Evolutionary conservation across 1,140 invertebrate genomes (phyloP).

Genomic region (Notospermus geniculatus): DNA sequence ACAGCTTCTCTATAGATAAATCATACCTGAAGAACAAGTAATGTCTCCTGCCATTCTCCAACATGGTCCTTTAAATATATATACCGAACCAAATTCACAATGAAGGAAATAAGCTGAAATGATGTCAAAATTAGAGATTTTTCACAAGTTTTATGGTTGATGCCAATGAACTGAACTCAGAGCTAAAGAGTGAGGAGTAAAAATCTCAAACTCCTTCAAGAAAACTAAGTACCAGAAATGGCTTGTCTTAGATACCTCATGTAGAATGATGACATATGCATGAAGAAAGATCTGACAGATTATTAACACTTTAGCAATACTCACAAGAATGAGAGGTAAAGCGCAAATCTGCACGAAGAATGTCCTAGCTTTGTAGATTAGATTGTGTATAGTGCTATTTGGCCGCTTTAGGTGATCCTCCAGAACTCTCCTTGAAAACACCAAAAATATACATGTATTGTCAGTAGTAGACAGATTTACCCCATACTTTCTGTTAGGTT

Average conservation of each 20-base stretch:
- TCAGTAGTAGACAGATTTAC: no score
- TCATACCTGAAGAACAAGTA: constrained; percentile 69
- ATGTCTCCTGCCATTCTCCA: constrained; percentile 72
- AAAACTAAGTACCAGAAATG: no score
- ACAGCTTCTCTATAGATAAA: no score
- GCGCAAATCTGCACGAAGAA: constrained; percentile 53
- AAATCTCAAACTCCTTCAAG: no score
- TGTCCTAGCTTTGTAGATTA: constrained; percentile 64
- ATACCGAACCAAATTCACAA: constrained; percentile 68
- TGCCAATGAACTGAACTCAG: no score
- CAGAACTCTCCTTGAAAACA: constrained; percentile 29
- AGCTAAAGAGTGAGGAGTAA: no score
- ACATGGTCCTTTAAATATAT: constrained; percentile 65
- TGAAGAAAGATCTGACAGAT: no score
- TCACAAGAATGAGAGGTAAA: constrained; percentile 52
- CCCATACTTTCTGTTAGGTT: no score
- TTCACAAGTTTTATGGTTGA: no score
- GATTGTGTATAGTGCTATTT: constrained; percentile 80
- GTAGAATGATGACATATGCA: no score
- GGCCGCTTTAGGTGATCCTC: constrained; percentile 73
- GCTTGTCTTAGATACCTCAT: no score
- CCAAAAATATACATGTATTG: neutral
- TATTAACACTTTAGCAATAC: constrained; percentile 58
- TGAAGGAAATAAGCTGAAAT: constrained; percentile 60
- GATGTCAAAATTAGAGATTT: constrained; percentile 22